These are phyloP conservation scores for Pocillopora meandrina DNA, from an alignment of 92 coral and sea anemone genomes.

Conservation along the genomic window DNA sequence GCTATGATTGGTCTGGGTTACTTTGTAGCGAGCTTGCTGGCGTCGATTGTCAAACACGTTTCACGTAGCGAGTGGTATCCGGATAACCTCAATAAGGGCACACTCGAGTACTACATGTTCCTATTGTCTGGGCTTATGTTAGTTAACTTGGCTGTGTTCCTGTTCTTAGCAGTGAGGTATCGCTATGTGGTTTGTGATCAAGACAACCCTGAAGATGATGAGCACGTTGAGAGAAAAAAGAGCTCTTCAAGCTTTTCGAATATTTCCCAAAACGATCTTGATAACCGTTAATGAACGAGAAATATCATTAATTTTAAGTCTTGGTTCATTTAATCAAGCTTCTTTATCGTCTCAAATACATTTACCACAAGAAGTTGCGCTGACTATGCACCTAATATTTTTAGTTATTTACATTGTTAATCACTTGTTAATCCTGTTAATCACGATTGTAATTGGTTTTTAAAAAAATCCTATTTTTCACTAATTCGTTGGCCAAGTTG, in stretches of 20 bases:
- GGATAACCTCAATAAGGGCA: conserved; percentile 72
- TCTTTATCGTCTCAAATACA: no score
- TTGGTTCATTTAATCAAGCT: no score
- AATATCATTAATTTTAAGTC: no score
- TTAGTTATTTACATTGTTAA: no score
- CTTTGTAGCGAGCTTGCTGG: conserved; percentile 71
- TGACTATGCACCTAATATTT: no score
- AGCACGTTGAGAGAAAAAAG: background rate
- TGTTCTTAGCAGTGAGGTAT: conserved; percentile 72
- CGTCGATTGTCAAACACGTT: conserved; percentile 67
- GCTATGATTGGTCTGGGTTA: conserved; percentile 86
- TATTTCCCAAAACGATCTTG: no score
- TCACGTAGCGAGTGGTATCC: conserved; percentile 67
- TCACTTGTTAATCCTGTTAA: no score
- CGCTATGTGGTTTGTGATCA: conserved; percentile 35
- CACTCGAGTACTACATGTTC: conserved; percentile 82
- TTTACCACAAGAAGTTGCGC: no score
- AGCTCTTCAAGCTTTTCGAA: background rate
- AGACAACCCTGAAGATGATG: background rate
- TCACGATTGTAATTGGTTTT: no score
- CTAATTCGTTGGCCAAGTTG: no score
- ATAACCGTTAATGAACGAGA: no score
- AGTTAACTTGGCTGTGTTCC: conserved; percentile 66
- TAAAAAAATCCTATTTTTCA: no score
- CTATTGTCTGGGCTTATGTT: conserved; percentile 82